Evolutionary conservation across 2,797 vertebrate genomes (phyloP), one percentile per base, ranked within the genome.

Genomic region (Brachyalestes nurse): DNA sequence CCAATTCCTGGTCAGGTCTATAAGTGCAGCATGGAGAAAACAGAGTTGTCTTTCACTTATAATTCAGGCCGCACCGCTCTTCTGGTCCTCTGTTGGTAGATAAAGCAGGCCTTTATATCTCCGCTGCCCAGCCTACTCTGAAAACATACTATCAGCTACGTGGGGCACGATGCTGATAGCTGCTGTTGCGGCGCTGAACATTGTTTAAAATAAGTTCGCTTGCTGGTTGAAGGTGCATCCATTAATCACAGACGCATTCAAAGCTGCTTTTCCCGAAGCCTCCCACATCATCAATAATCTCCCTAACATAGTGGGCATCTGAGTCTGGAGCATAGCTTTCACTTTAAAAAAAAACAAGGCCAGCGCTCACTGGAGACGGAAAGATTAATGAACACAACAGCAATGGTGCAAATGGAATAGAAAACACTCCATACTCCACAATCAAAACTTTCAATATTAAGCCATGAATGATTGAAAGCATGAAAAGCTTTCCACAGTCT

Each of bases 181-280:
- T 65, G 77, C 69, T 67, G 42, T 64, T 62, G 65, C 62, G 42
- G 53, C 55, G 34, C 77, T 45, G 78, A 80, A 80, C 81, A 70
- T 86, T 80, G 67, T 82, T 82, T 81, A 75, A 82, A 82, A 82
- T 72, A 72, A 83, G 79, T 83, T 72, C 77, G 51, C 75, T 77
- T 67, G 77, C 72, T 58, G 76, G 79, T 62, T 75, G 75, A 70
- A 34, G 72, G 70, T 72, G 66, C 49, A 72, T 77, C 75, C 86
- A 88, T 87, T 87, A 87, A 86, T 87, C 86, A 87, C 49, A 76
- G 45, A 62, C 75, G 75, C 49, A 55, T 86, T 79, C 38, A 34
- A 72, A 77, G 62, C 16, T 47, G 77, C 73, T 78, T 79, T 77
- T 64, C 75, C 79, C n/a, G 58, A 70, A 73, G 51, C 67, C 58